A percentile compares a stretch with the other conserved stretches of the same genome.
Evolutionary conservation across 2,888 invertebrate species (phyloP).

Genomic region (Epirrhoe alternata): DNA sequence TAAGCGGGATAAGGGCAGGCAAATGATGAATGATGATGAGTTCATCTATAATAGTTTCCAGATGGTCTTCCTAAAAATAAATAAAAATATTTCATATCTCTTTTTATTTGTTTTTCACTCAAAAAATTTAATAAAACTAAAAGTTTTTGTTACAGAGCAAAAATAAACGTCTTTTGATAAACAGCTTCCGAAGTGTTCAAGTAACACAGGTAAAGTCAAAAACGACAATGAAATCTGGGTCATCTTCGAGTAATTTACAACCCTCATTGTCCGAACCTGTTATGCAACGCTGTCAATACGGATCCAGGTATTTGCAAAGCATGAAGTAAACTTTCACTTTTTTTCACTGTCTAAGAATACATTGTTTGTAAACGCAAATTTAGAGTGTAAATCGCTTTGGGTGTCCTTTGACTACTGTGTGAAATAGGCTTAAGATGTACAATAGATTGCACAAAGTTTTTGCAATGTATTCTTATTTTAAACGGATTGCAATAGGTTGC

Average conservation of each 20-base stretch:
- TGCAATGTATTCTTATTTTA: background rate
- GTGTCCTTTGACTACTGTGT: conserved; percentile 20
- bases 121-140: no score
- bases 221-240: conserved; percentile 56
- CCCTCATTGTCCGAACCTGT: conserved; percentile 61
- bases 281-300: conserved; percentile 57
- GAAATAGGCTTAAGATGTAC: conserved; percentile 19
- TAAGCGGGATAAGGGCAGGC: no score
- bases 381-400: conserved; percentile 41
- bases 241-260: conserved; percentile 68
- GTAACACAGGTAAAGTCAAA: conserved; percentile 62
- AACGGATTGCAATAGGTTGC: no score
- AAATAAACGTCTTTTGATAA: background rate
- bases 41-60: no score
- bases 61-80: no score
- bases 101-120: no score
- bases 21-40: no score
- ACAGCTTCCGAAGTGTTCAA: background rate
- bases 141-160: background rate
- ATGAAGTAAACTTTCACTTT: conserved; percentile 77
- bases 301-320: conserved; percentile 52
- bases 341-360: conserved; percentile 53
- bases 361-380: conserved; percentile 55
- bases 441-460: background rate
- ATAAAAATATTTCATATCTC: no score